phyloP scores from a whole-genome alignment of 2,888 invertebrate genomes.

The Calliscelio sp. region DNA sequence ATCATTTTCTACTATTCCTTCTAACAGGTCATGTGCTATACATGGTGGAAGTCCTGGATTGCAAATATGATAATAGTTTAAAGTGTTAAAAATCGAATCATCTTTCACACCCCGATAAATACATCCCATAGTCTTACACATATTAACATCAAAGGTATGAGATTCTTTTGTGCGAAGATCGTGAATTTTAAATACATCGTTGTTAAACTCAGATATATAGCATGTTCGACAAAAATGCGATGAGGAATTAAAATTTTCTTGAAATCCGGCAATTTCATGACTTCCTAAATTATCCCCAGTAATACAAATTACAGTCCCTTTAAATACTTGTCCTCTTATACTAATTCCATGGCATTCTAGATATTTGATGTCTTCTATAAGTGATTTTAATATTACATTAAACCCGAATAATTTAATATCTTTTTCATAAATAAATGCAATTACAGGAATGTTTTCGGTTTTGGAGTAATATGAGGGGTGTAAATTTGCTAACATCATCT shows the following conservation, averaged over 20 bases:
- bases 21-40: conserved; percentile 74
- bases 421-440: conserved; percentile 76
- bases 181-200: not conserved
- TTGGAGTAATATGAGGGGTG: conserved; percentile 71
- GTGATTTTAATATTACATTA: conserved; percentile 65
- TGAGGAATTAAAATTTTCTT: conserved; percentile 74
- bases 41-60: conserved; percentile 68
- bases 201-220: conserved; percentile 37
- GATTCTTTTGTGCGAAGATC: conserved; percentile 6
- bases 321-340: conserved; percentile 49
- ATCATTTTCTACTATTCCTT: conserved; percentile 72
- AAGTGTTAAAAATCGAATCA: conserved; percentile 72
- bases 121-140: conserved; percentile 21
- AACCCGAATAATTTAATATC: conserved; percentile 75
- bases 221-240: conserved; percentile 76
- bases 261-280: conserved; percentile 78
- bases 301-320: conserved; percentile 73
- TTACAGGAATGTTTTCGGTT: conserved; percentile 76
- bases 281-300: conserved; percentile 49
- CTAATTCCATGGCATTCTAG: conserved; percentile 74
- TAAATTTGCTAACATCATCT: conserved; percentile 76
- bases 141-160: conserved; percentile 6
- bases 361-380: conserved; percentile 74
- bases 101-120: conserved; percentile 69
- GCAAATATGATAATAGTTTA: conserved; percentile 74